Base-by-base conservation (phyloP, 2,888 invertebrate species). In the Corythucha ciliata region DNA sequence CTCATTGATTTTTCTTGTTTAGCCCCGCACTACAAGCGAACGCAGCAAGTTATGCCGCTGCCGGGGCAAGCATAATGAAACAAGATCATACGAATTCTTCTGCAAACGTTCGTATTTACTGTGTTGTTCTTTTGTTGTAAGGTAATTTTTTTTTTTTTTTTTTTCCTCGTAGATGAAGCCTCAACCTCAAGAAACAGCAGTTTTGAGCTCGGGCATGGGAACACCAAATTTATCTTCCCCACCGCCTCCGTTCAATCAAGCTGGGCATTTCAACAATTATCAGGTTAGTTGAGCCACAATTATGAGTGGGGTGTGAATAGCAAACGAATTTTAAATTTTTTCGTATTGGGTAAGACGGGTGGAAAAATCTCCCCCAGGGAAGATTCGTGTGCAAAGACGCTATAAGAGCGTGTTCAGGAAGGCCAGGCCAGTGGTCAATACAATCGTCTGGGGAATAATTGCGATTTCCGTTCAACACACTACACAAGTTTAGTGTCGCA, bases 221-320 rank as follows among this genome's bases (percentile, higher is more conserved):
- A 37, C 55, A 22, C 69, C 57, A 60, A 67, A 52, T 65, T 68
- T 59, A 63, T 69, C 61, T 63, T 70, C 59, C 64, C 71, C 58
- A 65, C 68, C 66, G 63, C 58, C 65, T 8, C 53, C 61, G 42
- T 63, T 62, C 48, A 60, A 65, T 70, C 74, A 62, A 75, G 72
- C 59, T 75, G 68, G 66, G 74, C 82, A 81, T 64, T 76, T 82
- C 54, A 77, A 79, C 54, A 77, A 79, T 63, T 87, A 84, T 68
- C 80, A 79, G 71, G 81, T 83, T 63, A 72, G 70, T 22, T 34
- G 12, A 29, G 29, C 12, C 10, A 29, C 12, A 10, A 10, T 29
- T 10, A 12, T 29, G 10, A 29, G 29, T 10, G 10, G 10, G 29
- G 12, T 29, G 29, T 29, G 29, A 29, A 10, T 29, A 29, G 29